Percentiles rank a stretch among this genome's conserved stretches.
These are phyloP conservation scores for Drosophila nannoptera DNA, from an alignment of 1,140 invertebrate species.

Conservation along the genomic window DNA sequence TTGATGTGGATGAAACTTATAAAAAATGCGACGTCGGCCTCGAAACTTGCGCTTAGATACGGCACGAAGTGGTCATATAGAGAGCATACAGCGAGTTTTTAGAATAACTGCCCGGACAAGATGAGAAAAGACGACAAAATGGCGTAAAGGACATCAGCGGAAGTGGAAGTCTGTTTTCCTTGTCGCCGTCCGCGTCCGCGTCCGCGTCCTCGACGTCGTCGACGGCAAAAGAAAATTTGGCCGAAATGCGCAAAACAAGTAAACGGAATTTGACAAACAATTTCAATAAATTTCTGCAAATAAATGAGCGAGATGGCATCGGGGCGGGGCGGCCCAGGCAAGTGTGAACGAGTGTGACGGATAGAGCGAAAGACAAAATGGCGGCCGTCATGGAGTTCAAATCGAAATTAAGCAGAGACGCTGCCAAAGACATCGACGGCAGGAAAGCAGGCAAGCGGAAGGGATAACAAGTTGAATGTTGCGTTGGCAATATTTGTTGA, in stretches of 20 bases:
- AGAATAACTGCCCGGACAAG: conserved; percentile 60
- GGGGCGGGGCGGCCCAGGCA: background rate
- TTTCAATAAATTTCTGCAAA: conserved; percentile 77
- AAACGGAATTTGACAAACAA: conserved; percentile 77
- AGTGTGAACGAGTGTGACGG: conserved; percentile 11
- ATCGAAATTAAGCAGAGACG: conserved; percentile 67
- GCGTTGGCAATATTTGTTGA: conserved; percentile 75
- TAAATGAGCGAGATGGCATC: conserved; percentile 59
- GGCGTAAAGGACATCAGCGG: conserved; percentile 56
- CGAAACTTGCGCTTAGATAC: conserved; percentile 59
- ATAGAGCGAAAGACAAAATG: conserved; percentile 58
- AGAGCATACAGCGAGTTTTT: conserved; percentile 42
- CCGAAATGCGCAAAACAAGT: conserved; percentile 74
- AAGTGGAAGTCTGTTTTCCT: conserved; percentile 59
- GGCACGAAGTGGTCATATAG: conserved; percentile 59
- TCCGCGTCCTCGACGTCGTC: conserved; percentile 36
- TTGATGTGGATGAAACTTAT: conserved; percentile 55
- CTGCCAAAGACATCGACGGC: conserved; percentile 32
- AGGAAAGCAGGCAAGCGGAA: conserved; percentile 63
- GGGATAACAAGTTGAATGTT: conserved; percentile 75
- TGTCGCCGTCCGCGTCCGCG: conserved; percentile 6
- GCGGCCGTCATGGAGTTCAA: conserved; percentile 64
- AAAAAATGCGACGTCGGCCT: conserved; percentile 29
- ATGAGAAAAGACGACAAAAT: conserved; percentile 43
- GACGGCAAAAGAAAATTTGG: conserved; percentile 42